phyloP scores from a whole-genome alignment of 2,113 vertebrate genomes.

The Alethe diademata region DNA sequence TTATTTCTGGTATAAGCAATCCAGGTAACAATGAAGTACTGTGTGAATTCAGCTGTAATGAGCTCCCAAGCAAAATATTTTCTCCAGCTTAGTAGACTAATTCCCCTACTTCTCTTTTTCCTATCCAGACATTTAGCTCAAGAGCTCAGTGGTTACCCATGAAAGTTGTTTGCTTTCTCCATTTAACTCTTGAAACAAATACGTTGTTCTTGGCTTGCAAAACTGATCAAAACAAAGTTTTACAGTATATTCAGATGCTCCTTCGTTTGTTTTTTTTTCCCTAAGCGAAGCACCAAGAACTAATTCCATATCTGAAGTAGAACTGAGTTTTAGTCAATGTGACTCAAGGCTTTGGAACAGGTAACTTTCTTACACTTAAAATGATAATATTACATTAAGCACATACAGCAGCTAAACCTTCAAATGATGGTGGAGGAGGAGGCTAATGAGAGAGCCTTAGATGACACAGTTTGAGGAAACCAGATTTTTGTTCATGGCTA shows the following conservation, averaged over 20 bases:
- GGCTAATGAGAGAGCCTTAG: neutral
- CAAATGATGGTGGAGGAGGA: too few relatives aligned
- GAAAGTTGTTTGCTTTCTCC: neutral
- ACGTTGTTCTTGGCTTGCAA: neutral
- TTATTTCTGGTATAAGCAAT: neutral
- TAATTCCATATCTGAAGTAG: neutral
- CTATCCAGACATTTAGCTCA: neutral
- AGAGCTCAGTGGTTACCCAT: neutral
- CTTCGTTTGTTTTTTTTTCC: neutral
- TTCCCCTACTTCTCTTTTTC: neutral
- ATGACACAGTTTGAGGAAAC: neutral
- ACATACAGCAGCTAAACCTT: neutral
- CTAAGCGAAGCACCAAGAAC: neutral
- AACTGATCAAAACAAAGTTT: neutral
- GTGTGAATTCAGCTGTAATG: neutral
- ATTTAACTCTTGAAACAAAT: neutral
- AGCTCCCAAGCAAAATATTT: conserved; percentile 2
- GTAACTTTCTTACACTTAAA: neutral
- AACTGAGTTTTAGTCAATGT: neutral
- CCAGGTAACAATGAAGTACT: neutral
- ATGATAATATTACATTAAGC: neutral
- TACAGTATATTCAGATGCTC: neutral
- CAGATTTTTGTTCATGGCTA: neutral
- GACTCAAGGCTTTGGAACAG: neutral
- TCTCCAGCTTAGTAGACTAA: neutral